Evolutionary conservation across 2,888 invertebrate genomes (phyloP).

Genomic region (Sphaeridia pumilis): DNA sequence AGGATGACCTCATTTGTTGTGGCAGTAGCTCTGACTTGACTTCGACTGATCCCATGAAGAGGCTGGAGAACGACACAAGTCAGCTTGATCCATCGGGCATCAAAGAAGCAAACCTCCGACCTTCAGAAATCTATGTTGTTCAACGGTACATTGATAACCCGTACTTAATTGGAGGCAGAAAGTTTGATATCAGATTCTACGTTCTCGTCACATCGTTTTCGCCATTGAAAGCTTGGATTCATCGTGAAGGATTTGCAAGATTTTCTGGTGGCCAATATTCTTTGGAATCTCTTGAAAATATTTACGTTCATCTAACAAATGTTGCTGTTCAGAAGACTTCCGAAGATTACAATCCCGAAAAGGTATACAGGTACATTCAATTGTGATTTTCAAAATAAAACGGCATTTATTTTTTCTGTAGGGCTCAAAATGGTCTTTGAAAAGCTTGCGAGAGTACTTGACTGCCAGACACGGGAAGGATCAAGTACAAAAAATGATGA

Average conservation of each 20-base stretch:
- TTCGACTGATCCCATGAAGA: too few relatives aligned
- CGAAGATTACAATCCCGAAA: constrained; percentile 39
- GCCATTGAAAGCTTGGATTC: constrained; percentile 47
- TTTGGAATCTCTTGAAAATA: constrained; percentile 48
- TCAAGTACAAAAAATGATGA: constrained; percentile 43
- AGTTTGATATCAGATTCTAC: constrained; percentile 93
- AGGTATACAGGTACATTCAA: constrained; percentile 12
- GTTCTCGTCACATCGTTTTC: constrained; percentile 66
- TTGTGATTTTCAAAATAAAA: not conserved
- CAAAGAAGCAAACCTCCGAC: not conserved
- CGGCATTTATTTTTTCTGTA: constrained; percentile 40
- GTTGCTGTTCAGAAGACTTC: constrained; percentile 47
- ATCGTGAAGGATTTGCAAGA: constrained; percentile 52
- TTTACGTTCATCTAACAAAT: constrained; percentile 49
- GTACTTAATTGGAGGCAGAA: constrained; percentile 80
- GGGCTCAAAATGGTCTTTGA: constrained; percentile 50
- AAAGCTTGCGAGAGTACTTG: constrained; percentile 46
- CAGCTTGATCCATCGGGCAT: not conserved
- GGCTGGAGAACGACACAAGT: not conserved
- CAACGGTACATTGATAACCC: constrained; percentile 78
- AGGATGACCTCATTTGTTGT: too few relatives aligned
- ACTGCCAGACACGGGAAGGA: constrained; percentile 45
- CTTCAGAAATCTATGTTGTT: constrained; percentile 47
- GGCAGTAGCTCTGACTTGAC: not conserved
- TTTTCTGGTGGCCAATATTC: constrained; percentile 49